phyloP scores from a whole-genome alignment of 2,888 invertebrate species.

The Cerastis leucographa region DNA sequence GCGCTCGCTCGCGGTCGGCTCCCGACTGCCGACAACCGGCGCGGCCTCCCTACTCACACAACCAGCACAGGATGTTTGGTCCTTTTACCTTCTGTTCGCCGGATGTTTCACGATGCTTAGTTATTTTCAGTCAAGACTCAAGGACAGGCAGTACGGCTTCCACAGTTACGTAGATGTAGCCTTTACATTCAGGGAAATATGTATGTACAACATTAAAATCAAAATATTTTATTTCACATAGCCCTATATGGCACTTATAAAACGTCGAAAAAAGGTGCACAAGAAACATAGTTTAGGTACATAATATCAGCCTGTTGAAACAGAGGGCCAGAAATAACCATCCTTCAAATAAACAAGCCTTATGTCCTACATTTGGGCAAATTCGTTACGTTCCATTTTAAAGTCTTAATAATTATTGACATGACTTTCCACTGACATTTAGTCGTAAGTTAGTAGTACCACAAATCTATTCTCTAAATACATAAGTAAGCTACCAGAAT shows the following conservation, averaged over 20 bases:
- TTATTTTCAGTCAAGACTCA: neutral
- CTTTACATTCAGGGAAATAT: neutral
- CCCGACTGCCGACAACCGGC: slow-evolving; percentile 59
- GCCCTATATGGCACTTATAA: no score
- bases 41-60: slow-evolving; percentile 8
- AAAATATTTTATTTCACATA: no score
- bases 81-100: slow-evolving; percentile 15
- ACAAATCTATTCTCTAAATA: neutral
- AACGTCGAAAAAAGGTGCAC: no score
- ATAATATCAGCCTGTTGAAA: neutral
- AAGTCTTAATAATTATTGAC: neutral
- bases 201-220: neutral
- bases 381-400: neutral
- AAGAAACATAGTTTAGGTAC: neutral
- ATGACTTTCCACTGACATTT: neutral
- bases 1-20: slow-evolving; percentile 51
- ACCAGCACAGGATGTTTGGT: slow-evolving; percentile 14
- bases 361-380: neutral
- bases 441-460: neutral
- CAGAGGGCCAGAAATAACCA: no score
- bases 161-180: neutral
- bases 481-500: neutral
- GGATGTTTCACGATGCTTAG: neutral
- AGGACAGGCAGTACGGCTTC: no score
- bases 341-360: neutral